Conservation (phyloP, 2,888 invertebrate species). For the Tromatobia lineatoria region DNA sequence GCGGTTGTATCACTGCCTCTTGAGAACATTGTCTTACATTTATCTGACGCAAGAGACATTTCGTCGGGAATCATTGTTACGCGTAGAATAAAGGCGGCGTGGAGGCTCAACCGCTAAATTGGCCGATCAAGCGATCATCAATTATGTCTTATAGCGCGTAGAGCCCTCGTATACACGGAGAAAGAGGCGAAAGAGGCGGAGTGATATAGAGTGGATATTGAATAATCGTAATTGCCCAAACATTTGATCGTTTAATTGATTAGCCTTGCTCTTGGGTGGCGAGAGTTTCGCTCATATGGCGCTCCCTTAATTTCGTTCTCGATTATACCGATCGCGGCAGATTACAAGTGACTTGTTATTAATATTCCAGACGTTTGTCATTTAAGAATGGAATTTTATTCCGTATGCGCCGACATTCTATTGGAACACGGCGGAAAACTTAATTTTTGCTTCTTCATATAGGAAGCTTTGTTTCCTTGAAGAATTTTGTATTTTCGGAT, state of each 20-base stretch:
- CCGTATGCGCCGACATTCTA: too few relatives aligned
- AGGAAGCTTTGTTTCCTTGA: too few relatives aligned
- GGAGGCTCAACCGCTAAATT: constrained; percentile 14
- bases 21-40: too few relatives aligned
- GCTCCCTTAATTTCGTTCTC: constrained; percentile 5
- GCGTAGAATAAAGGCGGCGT: not conserved
- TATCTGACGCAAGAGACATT: constrained; percentile 44
- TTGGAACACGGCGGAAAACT: too few relatives aligned
- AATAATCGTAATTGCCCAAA: constrained; percentile 45
- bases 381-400: too few relatives aligned
- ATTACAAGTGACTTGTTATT: constrained; percentile 72
- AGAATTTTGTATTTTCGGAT: too few relatives aligned
- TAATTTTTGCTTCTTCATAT: too few relatives aligned
- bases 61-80: constrained; percentile 30
- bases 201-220: not conserved
- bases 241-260: constrained; percentile 37
- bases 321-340: not conserved
- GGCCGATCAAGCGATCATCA: constrained; percentile 23
- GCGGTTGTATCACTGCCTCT: too few relatives aligned
- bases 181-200: not conserved
- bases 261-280: not conserved
- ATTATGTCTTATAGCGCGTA: constrained; percentile 10
- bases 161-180: not conserved
- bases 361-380: constrained; percentile 67
- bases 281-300: not conserved